These are phyloP conservation scores for Bucorvus abyssinicus DNA, from an alignment of 2,797 vertebrate genomes.

Conservation along the genomic window DNA sequence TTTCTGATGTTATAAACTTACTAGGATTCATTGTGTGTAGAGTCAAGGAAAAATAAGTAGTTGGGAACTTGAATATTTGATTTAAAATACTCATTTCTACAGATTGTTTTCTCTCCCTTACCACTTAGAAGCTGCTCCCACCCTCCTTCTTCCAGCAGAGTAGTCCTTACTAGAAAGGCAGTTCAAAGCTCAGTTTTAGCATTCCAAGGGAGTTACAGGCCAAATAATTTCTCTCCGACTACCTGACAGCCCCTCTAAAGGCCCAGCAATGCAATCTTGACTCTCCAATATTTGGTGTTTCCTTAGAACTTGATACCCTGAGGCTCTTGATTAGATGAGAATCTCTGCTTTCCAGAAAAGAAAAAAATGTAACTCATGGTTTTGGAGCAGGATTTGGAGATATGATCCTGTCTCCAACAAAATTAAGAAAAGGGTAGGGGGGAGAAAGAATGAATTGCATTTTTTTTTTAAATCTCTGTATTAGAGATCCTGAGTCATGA, in stretches of 20 bases:
- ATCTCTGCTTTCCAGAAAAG: not conserved
- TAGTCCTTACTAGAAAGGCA: not conserved
- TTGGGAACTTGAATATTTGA: not conserved
- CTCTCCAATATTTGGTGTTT: conserved; percentile 17
- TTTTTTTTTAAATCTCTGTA: not conserved
- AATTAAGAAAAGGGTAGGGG: too few species aligned
- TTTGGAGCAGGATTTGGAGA: not conserved
- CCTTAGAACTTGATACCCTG: not conserved
- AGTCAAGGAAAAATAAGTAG: not conserved
- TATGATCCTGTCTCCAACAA: not conserved
- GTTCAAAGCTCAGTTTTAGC: not conserved
- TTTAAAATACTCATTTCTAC: not conserved
- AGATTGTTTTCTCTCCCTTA: not conserved
- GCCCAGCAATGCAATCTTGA: not conserved
- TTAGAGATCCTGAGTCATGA: not conserved
- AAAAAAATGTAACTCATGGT: not conserved
- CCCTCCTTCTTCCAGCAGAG: not conserved
- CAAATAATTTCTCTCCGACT: not conserved
- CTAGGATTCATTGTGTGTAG: not conserved
- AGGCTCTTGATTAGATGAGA: not conserved
- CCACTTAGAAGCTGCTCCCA: not conserved
- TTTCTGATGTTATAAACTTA: not conserved
- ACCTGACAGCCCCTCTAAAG: not conserved
- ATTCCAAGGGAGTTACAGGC: not conserved
- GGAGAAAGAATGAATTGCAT: not conserved